phyloP scores from a whole-genome alignment of 2,113 vertebrate genomes.

The Chaenogobius annularis region DNA sequence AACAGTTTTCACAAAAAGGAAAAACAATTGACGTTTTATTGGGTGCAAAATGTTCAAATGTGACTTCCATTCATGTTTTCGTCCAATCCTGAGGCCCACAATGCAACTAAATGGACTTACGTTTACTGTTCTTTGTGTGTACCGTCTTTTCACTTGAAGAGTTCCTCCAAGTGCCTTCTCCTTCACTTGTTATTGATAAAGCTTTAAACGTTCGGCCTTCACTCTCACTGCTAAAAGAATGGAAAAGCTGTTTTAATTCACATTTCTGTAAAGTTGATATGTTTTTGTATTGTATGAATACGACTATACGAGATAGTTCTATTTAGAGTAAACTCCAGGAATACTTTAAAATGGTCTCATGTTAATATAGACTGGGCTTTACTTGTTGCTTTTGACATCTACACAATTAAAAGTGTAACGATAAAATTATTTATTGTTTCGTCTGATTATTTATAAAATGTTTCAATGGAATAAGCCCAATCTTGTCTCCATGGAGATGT shows the following conservation, averaged over 20 bases:
- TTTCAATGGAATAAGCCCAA: neutral
- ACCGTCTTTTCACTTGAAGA: neutral
- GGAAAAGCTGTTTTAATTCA: constrained; percentile 42
- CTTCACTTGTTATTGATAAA: constrained; percentile 21
- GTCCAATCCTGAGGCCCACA: neutral
- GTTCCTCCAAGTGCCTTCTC: constrained; percentile 60
- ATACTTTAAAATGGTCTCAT: constrained; percentile 27
- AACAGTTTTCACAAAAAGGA: too few species aligned
- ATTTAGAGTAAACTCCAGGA: neutral
- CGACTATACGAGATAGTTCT: constrained; percentile 15
- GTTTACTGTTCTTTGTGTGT: neutral
- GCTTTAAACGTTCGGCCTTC: constrained; percentile 43
- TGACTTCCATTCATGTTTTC: neutral
- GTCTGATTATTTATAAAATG: neutral
- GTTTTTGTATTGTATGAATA: constrained; percentile 32
- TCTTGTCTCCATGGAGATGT: too few species aligned
- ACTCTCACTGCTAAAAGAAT: constrained; percentile 29
- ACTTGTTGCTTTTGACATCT: constrained; percentile 4
- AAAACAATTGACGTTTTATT: neutral
- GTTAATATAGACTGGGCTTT: neutral
- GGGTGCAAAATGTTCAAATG: neutral
- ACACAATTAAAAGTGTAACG: constrained; percentile 3
- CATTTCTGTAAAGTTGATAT: constrained; percentile 19
- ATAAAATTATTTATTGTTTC: neutral
- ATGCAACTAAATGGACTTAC: neutral